Base-by-base conservation (phyloP, 2,797 vertebrate genomes). In the Glyptemys insculpta region DNA sequence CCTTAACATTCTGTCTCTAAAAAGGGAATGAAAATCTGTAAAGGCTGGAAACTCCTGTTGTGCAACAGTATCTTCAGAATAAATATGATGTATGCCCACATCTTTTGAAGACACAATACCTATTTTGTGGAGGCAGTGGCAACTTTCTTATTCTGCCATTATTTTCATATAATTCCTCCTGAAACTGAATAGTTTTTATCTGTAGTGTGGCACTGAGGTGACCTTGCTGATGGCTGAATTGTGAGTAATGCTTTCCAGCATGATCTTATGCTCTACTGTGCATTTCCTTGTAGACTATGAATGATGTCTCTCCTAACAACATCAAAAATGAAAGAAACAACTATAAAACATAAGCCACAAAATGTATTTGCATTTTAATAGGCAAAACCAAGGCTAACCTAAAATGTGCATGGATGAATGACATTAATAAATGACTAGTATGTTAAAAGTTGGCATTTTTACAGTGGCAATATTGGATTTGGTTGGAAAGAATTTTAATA, bases 151-250 rank as follows among this genome's bases (percentile, higher is more conserved):
- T 86, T 90, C 82, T 92, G 27, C 2, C 76, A 37, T 93, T 92
- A 65, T 89, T 92, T 93, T 78, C 76, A 59, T 92, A 21, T 83
- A 81, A 62, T 50, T 83, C 8, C 25, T 88, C 62, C 92, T 79
- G 18, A 74, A 87, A 78, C 5, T 5, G 83, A 81, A 81, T 37
- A 34, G 16, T 76, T 88, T 72, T 80, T 0, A 1, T 88, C 72
- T 83, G 3, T 68, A 85, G 34, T 50, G 57, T 94, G 90, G 83
- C 49, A 81, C 57, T 93, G 93, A 96, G 3, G 41, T 90, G 89
- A 85, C 79, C 59, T 95, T 94, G 80, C 83, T 79, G 62, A 87
- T 85, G 34, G 2, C 41, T 88, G 74, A 29, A 29, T 76, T 84
- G 37, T 47, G 12, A 83, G 5, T 82, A 84, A 89, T 14, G 31